Evolutionary conservation across 2,888 invertebrate genomes (phyloP).

Genomic region (Tachystola acroxantha): DNA sequence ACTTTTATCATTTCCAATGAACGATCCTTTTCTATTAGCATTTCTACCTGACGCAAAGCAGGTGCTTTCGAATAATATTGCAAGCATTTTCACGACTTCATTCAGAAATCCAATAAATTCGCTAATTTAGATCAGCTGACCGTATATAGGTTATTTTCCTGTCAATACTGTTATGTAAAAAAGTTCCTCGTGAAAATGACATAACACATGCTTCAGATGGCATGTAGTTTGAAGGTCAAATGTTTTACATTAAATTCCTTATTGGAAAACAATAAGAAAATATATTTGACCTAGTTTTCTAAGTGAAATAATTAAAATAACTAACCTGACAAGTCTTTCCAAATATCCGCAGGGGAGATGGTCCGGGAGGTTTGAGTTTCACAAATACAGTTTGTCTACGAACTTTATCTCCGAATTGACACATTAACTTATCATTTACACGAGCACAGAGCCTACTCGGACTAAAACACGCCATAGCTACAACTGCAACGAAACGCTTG

Average conservation of each 20-base stretch:
- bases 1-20: slow-evolving; percentile 62
- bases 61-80: slow-evolving; percentile 5
- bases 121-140: slow-evolving; percentile 38
- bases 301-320: slow-evolving; percentile 14
- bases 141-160: slow-evolving; percentile 39
- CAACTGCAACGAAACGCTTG: slow-evolving; percentile 83
- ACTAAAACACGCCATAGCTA: slow-evolving; percentile 90
- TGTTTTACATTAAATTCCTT: slow-evolving; percentile 3
- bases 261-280: background rate
- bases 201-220: slow-evolving; percentile 13
- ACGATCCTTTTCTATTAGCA: slow-evolving; percentile 29
- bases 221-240: background rate
- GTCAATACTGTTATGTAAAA: slow-evolving; percentile 50
- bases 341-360: slow-evolving; percentile 76
- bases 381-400: slow-evolving; percentile 83
- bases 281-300: slow-evolving; percentile 1
- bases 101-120: slow-evolving; percentile 9
- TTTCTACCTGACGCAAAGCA: slow-evolving; percentile 4
- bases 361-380: slow-evolving; percentile 82
- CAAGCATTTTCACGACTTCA: slow-evolving; percentile 15
- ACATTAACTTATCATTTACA: slow-evolving; percentile 87
- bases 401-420: slow-evolving; percentile 86
- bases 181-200: slow-evolving; percentile 24
- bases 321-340: slow-evolving; percentile 75
- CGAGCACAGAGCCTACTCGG: slow-evolving; percentile 90